Conservation (phyloP, 2,888 invertebrate genomes). For the Tethea ocularis region DNA sequence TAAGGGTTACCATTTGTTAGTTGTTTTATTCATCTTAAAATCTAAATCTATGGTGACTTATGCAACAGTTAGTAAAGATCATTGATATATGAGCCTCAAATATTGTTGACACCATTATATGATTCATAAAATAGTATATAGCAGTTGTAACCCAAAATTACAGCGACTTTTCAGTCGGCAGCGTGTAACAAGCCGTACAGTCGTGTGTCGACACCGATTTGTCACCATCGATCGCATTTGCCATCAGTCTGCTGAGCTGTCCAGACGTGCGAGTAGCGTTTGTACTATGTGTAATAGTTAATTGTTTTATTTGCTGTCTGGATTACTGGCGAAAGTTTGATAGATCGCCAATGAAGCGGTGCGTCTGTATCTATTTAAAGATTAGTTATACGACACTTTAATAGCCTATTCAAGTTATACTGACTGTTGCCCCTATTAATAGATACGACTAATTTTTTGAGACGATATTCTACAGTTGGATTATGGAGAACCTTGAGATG, state of each 20-base stretch:
- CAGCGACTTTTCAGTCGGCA: slow-evolving; percentile 26
- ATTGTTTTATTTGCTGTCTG: slow-evolving; percentile 45
- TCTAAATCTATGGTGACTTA: too few species aligned
- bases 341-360: slow-evolving; percentile 29
- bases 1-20: too few species aligned
- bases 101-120: too few species aligned
- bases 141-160: background rate
- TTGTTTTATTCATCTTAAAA: too few species aligned
- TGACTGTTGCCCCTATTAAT: background rate
- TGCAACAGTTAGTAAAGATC: too few species aligned
- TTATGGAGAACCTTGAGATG: background rate
- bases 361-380: slow-evolving; percentile 26
- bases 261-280: slow-evolving; percentile 40
- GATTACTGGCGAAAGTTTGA: slow-evolving; percentile 36
- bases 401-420: slow-evolving; percentile 12
- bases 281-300: slow-evolving; percentile 32
- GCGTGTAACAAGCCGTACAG: slow-evolving; percentile 26
- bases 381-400: slow-evolving; percentile 22
- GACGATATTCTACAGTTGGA: background rate
- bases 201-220: slow-evolving; percentile 71
- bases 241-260: slow-evolving; percentile 48
- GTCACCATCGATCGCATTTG: slow-evolving; percentile 71
- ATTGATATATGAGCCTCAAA: too few species aligned
- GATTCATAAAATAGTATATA: too few species aligned
- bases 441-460: background rate